Evolutionary conservation across 2,888 invertebrate genomes (phyloP).

Genomic region (Drosophila sordidapex): DNA sequence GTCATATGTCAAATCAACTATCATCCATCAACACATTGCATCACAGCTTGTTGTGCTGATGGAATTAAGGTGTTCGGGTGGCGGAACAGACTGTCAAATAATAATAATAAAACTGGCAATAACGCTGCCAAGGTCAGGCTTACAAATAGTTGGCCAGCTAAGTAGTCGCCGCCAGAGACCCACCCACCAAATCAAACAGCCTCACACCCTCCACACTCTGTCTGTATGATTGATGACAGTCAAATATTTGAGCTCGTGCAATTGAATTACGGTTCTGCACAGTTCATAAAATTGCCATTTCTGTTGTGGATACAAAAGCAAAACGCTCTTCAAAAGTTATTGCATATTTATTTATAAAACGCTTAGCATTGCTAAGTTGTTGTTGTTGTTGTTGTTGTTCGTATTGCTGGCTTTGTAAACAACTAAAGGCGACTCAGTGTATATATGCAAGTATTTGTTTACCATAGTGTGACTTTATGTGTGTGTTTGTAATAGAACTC

Average conservation of each 20-base stretch:
- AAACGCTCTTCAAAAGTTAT: constrained; percentile 39
- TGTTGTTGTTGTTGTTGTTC: constrained; percentile 20
- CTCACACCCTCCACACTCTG: constrained; percentile 3
- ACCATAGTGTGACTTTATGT: constrained; percentile 13
- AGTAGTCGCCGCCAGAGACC: constrained; percentile 9
- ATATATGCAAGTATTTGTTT: constrained; percentile 8
- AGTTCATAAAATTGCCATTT: constrained; percentile 15
- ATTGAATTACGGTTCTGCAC: constrained; percentile 35
- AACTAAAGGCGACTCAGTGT: constrained; percentile 18
- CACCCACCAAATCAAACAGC: not conserved
- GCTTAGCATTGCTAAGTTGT: constrained; percentile 28
- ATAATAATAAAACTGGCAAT: constrained; percentile 5
- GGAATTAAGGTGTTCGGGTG: constrained; percentile 37
- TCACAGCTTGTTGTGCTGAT: constrained; percentile 16
- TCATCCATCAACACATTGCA: constrained; percentile 20
- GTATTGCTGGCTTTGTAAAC: constrained; percentile 35
- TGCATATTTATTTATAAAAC: constrained; percentile 63
- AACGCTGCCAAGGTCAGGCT: constrained; percentile 23
- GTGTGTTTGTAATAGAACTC: constrained; percentile 59
- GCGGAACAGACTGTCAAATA: constrained; percentile 49
- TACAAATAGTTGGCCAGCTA: constrained; percentile 15
- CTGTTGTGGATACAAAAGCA: constrained; percentile 26
- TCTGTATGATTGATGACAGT: constrained; percentile 57
- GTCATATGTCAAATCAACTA: constrained; percentile 32
- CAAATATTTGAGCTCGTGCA: constrained; percentile 49